Evolutionary conservation across 1,140 invertebrate species (phyloP).

Genomic region (Rhagoletis pomonella): DNA sequence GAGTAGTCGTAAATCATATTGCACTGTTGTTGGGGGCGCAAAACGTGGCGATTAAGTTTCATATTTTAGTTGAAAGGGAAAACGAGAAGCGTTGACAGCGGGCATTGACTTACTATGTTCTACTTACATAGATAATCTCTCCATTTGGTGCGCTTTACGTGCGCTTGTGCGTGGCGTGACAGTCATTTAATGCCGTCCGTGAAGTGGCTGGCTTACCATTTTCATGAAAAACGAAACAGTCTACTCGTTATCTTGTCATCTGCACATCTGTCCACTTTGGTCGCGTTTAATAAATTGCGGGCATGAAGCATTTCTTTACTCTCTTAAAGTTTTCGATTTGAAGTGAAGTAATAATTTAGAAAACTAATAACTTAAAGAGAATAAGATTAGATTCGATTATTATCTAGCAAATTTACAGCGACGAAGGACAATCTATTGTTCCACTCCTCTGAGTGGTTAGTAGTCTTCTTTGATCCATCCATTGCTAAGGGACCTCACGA

Average conservation of each 20-base stretch:
- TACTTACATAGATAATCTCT: not conserved
- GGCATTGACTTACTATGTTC: not conserved
- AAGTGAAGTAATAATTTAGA: no score
- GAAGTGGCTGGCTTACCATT: not conserved
- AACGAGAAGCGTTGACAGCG: not conserved
- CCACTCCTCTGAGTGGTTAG: no score
- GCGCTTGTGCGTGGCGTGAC: not conserved
- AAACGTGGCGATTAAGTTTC: constrained; percentile 1
- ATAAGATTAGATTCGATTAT: no score
- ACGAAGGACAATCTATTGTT: no score
- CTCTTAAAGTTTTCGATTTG: not conserved
- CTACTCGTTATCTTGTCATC: not conserved
- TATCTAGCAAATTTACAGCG: no score
- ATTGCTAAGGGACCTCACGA: no score
- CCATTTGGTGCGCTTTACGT: not conserved
- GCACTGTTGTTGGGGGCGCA: not conserved
- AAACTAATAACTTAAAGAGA: no score
- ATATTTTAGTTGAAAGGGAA: not conserved
- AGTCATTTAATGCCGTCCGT: not conserved
- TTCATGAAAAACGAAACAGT: not conserved
- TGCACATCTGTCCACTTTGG: not conserved
- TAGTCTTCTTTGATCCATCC: no score
- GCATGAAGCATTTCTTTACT: not conserved
- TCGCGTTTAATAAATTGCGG: not conserved
- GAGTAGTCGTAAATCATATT: constrained; percentile 35